A percentile compares a stretch with the other conserved stretches of the same genome.
These are phyloP conservation scores for Poecile montanus DNA, from an alignment of 2,797 vertebrate species.

Conservation along the genomic window DNA sequence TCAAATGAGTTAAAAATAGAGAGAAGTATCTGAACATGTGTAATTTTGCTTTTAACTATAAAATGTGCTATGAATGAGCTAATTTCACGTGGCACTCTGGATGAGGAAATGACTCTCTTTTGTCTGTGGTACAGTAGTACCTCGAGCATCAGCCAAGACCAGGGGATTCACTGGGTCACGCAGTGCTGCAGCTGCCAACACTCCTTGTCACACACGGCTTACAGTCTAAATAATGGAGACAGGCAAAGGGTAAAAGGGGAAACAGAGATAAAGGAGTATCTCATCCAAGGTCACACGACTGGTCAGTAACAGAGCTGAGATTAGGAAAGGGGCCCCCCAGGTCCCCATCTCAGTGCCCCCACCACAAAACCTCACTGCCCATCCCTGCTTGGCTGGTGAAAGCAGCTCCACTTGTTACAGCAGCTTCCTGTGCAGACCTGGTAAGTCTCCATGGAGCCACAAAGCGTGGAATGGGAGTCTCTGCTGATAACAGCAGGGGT, in stretches of 20 bases:
- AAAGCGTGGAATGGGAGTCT: background rate
- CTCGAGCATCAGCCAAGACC: background rate
- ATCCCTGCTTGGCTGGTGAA: background rate
- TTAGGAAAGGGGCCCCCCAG: background rate
- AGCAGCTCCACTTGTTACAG: background rate
- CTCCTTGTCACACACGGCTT: background rate
- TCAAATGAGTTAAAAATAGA: background rate
- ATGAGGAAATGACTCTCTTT: background rate
- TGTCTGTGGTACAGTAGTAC: background rate
- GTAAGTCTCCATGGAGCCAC: background rate
- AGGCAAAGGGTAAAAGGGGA: constrained; percentile 22
- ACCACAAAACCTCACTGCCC: accelerated
- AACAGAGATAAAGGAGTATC: background rate
- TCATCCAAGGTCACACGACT: background rate
- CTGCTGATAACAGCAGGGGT: background rate
- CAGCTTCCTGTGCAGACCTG: background rate
- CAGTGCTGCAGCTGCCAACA: background rate
- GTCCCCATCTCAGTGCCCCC: background rate
- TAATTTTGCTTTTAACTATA: background rate
- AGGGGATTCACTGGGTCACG: accelerated
- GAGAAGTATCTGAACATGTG: background rate
- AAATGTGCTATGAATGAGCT: background rate
- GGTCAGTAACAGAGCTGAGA: background rate
- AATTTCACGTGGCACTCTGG: accelerated
- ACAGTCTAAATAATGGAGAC: constrained; percentile 12